These are phyloP conservation scores for Lepidurus arcticus DNA, from an alignment of 1,140 invertebrate species.

Conservation along the genomic window DNA sequence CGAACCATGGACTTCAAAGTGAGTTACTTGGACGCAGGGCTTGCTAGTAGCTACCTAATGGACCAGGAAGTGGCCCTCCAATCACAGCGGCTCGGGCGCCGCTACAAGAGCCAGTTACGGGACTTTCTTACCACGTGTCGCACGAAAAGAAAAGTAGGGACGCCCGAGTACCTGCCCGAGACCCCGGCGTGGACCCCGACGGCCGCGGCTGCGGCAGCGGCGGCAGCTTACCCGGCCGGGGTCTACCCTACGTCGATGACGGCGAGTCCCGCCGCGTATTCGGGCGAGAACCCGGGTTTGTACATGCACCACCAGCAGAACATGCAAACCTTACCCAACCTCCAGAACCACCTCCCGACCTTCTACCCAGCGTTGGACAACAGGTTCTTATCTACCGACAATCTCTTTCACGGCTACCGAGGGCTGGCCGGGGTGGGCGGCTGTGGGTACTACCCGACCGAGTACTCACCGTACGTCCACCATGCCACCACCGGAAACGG, in stretches of 20 bases:
- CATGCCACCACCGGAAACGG: conserved; percentile 62
- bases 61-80: conserved; percentile 61
- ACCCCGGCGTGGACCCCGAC: conserved; percentile 55
- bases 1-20: conserved; percentile 99
- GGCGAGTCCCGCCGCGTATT: conserved; percentile 68
- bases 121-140: conserved; percentile 88
- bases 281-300: conserved; percentile 76
- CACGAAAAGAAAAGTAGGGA: conserved; percentile 74
- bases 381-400: conserved; percentile 69
- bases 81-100: conserved; percentile 60
- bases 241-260: conserved; percentile 38
- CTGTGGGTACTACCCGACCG: conserved; percentile 57
- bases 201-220: conserved; percentile 54
- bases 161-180: conserved; percentile 27
- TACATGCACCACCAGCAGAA: conserved; percentile 61
- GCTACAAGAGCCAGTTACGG: conserved; percentile 85
- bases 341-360: conserved; percentile 50
- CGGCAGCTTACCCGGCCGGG: conserved; percentile 46
- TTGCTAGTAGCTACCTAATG: conserved; percentile 82
- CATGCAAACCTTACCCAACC: conserved; percentile 60
- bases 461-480: conserved; percentile 59
- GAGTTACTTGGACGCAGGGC: conserved; percentile 86
- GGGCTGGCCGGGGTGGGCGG: conserved; percentile 63
- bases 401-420: conserved; percentile 78
- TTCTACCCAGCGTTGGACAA: conserved; percentile 55